Base-by-base conservation (phyloP, 2,888 invertebrate genomes). In the Agrenia bidenticulata region DNA sequence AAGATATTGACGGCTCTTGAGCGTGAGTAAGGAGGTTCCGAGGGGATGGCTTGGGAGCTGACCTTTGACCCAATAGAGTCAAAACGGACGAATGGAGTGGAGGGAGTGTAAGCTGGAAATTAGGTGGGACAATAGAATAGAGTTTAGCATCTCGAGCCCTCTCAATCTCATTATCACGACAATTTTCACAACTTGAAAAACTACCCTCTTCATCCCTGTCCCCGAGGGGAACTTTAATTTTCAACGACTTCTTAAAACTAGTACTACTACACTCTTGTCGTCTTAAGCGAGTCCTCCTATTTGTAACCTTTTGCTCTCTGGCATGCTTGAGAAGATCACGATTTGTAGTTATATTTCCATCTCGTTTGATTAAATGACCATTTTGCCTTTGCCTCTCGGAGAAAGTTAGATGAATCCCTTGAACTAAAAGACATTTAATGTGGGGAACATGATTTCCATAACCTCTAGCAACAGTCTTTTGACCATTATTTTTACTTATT, bases 41-140 rank as follows among this genome's bases (percentile, higher is more conserved):
- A n/a, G 71, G 68, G 0, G 68, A 66, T 1, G 64, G 21, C 32
- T 71, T 71, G 7, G 19, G 23, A 19, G 57, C 63, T 13, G 73
- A 59, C 42, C 71, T 67, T 59, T 73, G 72, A 9, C 74, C 74
- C 23, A 76, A 59, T 7, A 76, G 50, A 17, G 73, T 75, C 9
- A 76, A 61, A 9, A 76, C 74, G 11, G 76, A 76, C 11, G 74
- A 73, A 62, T 76, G 76, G 1, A 76, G 55, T 9, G 76, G 76
- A 11, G 74, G 73, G 2, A 75, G 49, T 0, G 72, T 73, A 11
- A 75, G 50, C 74, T 75, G 66, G 21, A 45, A 45, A 45, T 19
- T 45, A 15, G 5, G 2, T 5, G 15, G 5, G 15, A 17, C 45
- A 45, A 5, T 5, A 45, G 5, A 11, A 45, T 45, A 4, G 4